Base-by-base conservation (phyloP, 37 sponge, comb jelly and placozoan species). In the Bolinopsis microptera region DNA sequence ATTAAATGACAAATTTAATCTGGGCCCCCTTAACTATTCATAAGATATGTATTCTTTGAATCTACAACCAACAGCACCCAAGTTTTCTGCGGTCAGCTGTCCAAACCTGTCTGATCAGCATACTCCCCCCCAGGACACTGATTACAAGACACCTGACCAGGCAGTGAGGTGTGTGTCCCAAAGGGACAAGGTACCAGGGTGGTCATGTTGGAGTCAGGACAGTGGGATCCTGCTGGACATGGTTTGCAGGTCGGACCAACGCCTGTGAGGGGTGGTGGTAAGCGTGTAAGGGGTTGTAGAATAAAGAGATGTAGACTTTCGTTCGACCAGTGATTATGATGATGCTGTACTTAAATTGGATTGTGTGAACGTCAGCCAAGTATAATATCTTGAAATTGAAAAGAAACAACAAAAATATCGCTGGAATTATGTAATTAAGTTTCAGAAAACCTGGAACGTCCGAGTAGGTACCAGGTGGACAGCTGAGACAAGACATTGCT, bases 111-210 rank as follows among this genome's bases (percentile, higher is more conserved):
- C 48, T 41, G 61, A 27, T 38, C 61, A 34, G 61, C 25, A 27
- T 86, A 86, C 90, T 41, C 26, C n/a, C 90, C 90, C 41, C 0
- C 90, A 9, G 90, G 90, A 41, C 90, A 86, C 90, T 22, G 38
- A 8, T 38, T 3, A 27, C 90, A 86, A 0, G 38, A 35, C 3
- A 24, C 35, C 48, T 41, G 61, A 9, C 61, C 90, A 0, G 32
- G 2, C 0, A 40, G 28, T 0, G 40, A 1, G 90, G 90, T 36
- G 61, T 86, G 39, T 28, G 90, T 86, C 26, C 90, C 90, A 2
- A 3, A 25, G 23, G 90, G 90, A 86, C 90, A 86, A 22, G 61
- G 23, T 38, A 25, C 35, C 25, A 48, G 90, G 90, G 61, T 25
- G 25, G 90, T 24, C 48, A 86, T 38, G 30, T 30, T 48, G 0